A percentile compares a stretch with the other conserved stretches of the same genome.
phyloP scores from a whole-genome alignment of 1,140 invertebrate species.

The Drosophila carrolli region DNA sequence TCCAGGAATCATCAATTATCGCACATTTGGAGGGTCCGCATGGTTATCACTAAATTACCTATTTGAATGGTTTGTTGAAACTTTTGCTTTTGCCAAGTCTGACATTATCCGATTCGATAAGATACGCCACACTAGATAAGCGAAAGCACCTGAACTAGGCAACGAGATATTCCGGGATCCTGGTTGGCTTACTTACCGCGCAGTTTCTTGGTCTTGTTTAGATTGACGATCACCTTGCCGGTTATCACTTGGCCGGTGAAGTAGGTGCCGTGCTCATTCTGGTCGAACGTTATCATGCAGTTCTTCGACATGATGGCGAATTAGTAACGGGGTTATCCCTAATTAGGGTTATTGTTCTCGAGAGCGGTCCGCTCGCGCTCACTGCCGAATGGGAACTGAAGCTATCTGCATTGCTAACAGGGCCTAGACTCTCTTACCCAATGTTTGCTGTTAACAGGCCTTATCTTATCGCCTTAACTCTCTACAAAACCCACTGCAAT shows the following conservation, averaged over 20 bases:
- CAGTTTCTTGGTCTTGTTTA: slow-evolving; percentile 85
- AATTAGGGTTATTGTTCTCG: slow-evolving; percentile 1
- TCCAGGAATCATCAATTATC: slow-evolving; percentile 57
- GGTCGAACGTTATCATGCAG: slow-evolving; percentile 85
- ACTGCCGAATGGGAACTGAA: slow-evolving; percentile 54
- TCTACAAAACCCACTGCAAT: slow-evolving; percentile 39
- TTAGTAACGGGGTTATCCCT: neutral
- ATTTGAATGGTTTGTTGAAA: slow-evolving; percentile 50
- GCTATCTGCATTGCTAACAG: slow-evolving; percentile 2
- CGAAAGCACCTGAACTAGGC: neutral
- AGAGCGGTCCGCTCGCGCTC: slow-evolving; percentile 43
- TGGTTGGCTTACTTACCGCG: slow-evolving; percentile 66
- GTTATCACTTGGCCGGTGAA: slow-evolving; percentile 86
- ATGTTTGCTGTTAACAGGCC: slow-evolving; percentile 9
- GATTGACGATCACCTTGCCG: slow-evolving; percentile 85
- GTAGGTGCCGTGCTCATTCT: slow-evolving; percentile 85
- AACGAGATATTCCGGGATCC: neutral
- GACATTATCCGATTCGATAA: slow-evolving; percentile 46
- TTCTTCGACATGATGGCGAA: slow-evolving; percentile 65
- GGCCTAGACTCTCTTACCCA: slow-evolving; percentile 15
- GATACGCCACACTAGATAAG: slow-evolving; percentile 48
- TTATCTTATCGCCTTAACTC: slow-evolving; percentile 51
- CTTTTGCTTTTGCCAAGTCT: slow-evolving; percentile 28
- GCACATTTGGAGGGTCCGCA: slow-evolving; percentile 42
- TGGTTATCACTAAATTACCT: slow-evolving; percentile 58